Evolutionary conservation across 2,888 invertebrate species (phyloP).

Genomic region (Rapana venosa): DNA sequence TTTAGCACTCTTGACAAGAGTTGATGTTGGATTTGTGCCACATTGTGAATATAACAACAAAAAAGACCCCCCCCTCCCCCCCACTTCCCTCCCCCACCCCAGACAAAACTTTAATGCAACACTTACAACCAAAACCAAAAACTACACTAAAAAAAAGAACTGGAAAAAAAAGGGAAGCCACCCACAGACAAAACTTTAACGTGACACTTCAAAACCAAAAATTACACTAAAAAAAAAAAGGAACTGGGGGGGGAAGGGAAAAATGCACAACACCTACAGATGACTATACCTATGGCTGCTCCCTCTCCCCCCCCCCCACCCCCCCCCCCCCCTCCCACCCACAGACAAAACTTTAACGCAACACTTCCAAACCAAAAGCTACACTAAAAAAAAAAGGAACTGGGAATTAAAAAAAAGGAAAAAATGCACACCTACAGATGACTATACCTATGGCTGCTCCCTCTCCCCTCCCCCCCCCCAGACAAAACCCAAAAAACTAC

Average conservation of each 20-base stretch:
- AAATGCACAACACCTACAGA: neutral
- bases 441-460: slow-evolving; percentile 66
- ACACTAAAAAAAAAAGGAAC: neutral
- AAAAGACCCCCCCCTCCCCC: no score
- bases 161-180: neutral
- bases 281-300: slow-evolving; percentile 66
- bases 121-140: no score
- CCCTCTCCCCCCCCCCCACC: no score
- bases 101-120: no score
- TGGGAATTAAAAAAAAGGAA: no score
- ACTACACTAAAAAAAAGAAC: no score
- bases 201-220: neutral
- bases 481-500: neutral
- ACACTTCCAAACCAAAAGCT: neutral
- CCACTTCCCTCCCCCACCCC: no score
- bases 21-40: no score
- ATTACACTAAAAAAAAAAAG: neutral
- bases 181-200: neutral
- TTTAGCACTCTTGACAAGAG: no score
- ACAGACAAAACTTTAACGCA: neutral
- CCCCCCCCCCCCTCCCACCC: no score
- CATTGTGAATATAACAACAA: no score
- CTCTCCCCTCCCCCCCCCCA: no score
- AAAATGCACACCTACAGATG: neutral
- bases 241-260: neutral